Base-by-base conservation (phyloP, 2,797 vertebrate genomes). In the Hyperoplus lanceolatus region DNA sequence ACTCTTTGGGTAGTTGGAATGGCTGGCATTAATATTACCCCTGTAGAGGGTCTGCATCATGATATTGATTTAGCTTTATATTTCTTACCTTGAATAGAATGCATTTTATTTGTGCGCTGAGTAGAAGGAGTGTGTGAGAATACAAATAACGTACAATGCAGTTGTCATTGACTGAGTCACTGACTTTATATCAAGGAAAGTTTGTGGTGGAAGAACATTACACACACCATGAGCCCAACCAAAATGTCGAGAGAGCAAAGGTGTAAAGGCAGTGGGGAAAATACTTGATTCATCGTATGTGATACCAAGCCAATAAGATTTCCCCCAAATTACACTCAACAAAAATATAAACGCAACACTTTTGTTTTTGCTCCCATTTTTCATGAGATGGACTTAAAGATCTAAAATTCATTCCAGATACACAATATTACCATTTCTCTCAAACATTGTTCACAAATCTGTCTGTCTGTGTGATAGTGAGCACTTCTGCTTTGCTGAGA, bases 221-320 rank as follows among this genome's bases (percentile, higher is more conserved):
- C 57, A 55, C 53, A 61, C 61, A 81, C 29, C 41, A 62, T 75
- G 80, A 82, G 53, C 15, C 42, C n/a, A 3, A 76, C 61, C 59
- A 62, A 50, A 73, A 21, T 48, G 58, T 64, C 65, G 43, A 59
- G 64, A 55, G 58, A 58, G 66, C 43, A 56, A 48, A 53, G 61
- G 73, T 54, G 70, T 70, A 65, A 62, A 69, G 48, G 59, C 61
- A 59, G 71, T 73, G 77, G 54, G 68, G 54, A 78, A 85, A 86
- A 86, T 74, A 71, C 73, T 83, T 80, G 64, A 80, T 82, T 77
- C 46, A 55, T 74, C 57, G 74, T 72, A 79, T 81, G 81, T 61
- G 65, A 50, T 68, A 79, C 70, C 43, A 79, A 85, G 70, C 70
- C 80, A 72, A 70, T 85, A 77, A 75, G 55, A 83, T 81, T 74